These are phyloP conservation scores for Melikaiella ostensackeni DNA, from an alignment of 2,888 invertebrate genomes.

Conservation along the genomic window DNA sequence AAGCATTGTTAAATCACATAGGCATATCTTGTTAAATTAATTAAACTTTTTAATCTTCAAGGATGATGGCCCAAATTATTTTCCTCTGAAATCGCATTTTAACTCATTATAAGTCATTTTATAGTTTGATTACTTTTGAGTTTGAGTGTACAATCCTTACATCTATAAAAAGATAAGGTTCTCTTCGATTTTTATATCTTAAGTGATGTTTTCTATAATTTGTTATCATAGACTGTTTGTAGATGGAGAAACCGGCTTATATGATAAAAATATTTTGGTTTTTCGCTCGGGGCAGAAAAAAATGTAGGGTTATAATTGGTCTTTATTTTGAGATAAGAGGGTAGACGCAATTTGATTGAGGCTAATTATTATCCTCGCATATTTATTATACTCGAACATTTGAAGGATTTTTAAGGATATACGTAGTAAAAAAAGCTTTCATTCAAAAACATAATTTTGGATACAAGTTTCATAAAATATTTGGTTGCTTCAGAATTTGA, in stretches of 20 bases:
- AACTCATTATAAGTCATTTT: too few species aligned
- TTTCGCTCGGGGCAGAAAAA: not conserved
- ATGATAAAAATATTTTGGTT: not conserved
- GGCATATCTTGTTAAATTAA: too few species aligned
- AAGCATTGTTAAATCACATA: too few species aligned
- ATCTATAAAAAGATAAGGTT: not conserved
- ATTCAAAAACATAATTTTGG: not conserved
- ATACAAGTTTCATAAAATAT: not conserved
- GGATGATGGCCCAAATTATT: too few species aligned
- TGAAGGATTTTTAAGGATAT: not conserved
- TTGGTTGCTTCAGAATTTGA: too few species aligned
- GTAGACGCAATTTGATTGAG: not conserved
- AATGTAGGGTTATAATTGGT: not conserved
- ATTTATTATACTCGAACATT: not conserved
- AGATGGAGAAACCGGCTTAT: not conserved
- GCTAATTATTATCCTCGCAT: not conserved
- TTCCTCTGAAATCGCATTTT: too few species aligned
- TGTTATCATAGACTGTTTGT: not conserved
- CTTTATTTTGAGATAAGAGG: not conserved
- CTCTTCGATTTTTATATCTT: not conserved
- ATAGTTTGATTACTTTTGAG: too few species aligned
- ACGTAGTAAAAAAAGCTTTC: not conserved
- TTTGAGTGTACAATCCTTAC: too few species aligned
- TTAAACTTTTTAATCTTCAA: too few species aligned
- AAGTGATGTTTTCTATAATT: not conserved